Evolutionary conservation across 2,888 invertebrate genomes (phyloP), one percentile per base, ranked within the genome.

Genomic region (Caenorhabditis afra): DNA sequence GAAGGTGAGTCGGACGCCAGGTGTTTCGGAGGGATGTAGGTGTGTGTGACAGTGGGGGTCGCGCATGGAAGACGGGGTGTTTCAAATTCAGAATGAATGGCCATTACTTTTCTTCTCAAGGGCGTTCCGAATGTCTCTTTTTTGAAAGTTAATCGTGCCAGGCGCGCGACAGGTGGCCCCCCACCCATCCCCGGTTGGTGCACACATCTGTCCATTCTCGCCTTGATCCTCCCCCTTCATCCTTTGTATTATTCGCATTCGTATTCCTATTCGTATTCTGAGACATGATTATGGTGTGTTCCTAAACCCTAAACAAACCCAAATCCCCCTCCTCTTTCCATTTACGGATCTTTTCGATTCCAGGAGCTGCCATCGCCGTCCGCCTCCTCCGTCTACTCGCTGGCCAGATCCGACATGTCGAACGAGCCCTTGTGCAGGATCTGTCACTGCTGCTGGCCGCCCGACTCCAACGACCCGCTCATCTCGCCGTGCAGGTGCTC

Each of bases 401-500:
- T 84, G 45, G 82, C 84, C 11, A 80, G 79, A 12, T 83, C 82
- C 23, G 81, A 81, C 22, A 59, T 82, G 49, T 86, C 86, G 18
- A 75, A 82, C 18, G 86, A 85, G 64, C 90, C 91, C n/a, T 90
- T 92, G 55, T 92, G 92, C 86, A 89, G 92, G 67, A 92, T 92
- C 75, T 92, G 92, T 84, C 92, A 92, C 81, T 92, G 92, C 82
- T 92, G 92, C 84, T 88, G 90, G 85, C 90, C 91, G 10, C 89
- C 88, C 20, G 87, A 88, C 78, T 88, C 90, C 57, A 68, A 74
- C 29, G 87, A 90, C 81, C 87, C 91, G 10, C 90, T 92, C 47
- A 92, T 92, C 64, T 91, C 92, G 16, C 92, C 92, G 2, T 92
- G 92, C 82, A 86, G 92, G 49, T 92, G 92, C 86, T 90, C 92